These are phyloP conservation scores for Pipistrellus pygmaeus DNA, from an alignment of 2,797 vertebrate genomes.

Conservation along the genomic window DNA sequence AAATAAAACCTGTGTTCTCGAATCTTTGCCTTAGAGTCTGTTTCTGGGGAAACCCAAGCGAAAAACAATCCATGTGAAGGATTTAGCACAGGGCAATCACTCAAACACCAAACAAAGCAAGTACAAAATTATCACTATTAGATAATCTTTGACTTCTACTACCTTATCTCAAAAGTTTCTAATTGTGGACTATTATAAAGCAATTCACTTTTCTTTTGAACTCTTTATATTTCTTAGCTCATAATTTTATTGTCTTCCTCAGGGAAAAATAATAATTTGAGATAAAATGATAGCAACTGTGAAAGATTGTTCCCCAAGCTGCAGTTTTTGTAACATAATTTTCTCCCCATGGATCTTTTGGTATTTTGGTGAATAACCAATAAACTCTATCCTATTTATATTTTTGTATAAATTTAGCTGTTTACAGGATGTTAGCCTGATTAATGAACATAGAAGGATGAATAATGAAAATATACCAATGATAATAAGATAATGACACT, in stretches of 20 bases:
- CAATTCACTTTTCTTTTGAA: not conserved
- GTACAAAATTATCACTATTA: not conserved
- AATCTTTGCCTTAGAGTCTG: not conserved
- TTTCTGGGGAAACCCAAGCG: not conserved
- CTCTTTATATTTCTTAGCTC: not conserved
- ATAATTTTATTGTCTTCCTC: constrained; percentile 15
- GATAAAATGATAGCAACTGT: constrained; percentile 24
- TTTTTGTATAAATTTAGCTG: constrained; percentile 71
- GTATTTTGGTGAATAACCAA: constrained; percentile 65
- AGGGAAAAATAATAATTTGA: not conserved
- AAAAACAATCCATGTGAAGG: not conserved
- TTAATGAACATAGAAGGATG: constrained; percentile 64
- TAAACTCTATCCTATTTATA: constrained; percentile 77
- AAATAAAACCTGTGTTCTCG: not conserved
- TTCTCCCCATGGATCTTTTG: constrained; percentile 49
- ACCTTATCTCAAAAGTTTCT: not conserved
- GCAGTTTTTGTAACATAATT: constrained; percentile 57
- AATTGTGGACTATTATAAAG: constrained; percentile 15
- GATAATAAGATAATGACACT: constrained; percentile 66
- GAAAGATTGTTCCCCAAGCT: constrained; percentile 32
- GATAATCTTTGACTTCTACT: not conserved
- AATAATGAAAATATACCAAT: constrained; percentile 62
- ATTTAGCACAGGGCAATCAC: not conserved
- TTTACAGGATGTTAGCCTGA: constrained; percentile 77
- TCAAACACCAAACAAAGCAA: not conserved